A percentile compares a stretch with the other conserved stretches of the same genome.
These are phyloP conservation scores for Silurus asotus DNA, from an alignment of 2,113 vertebrate species.

Conservation along the genomic window DNA sequence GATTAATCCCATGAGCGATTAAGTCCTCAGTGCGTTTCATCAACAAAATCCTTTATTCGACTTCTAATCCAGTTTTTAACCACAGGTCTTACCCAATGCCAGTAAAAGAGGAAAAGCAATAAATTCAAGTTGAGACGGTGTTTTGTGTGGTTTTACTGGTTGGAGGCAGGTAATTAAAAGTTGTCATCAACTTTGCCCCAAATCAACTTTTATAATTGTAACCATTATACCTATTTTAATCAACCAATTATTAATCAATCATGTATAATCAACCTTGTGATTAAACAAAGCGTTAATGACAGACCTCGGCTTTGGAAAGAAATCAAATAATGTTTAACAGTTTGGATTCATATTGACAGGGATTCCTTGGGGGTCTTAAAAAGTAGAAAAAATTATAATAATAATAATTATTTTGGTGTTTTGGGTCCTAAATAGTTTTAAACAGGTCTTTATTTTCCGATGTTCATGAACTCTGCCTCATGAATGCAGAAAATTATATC, in stretches of 20 bases:
- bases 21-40: neutral
- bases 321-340: neutral
- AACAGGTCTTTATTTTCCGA: too few relatives aligned
- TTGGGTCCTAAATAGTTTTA: too few relatives aligned
- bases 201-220: too few relatives aligned
- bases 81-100: neutral
- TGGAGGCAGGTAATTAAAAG: neutral
- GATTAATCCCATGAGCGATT: constrained; percentile 1
- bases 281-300: neutral
- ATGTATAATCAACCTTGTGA: neutral
- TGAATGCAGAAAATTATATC: too few relatives aligned
- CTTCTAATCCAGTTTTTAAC: constrained; percentile 21
- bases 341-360: neutral
- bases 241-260: too few relatives aligned
- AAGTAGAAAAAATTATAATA: too few relatives aligned
- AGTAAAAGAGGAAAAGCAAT: neutral
- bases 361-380: too few relatives aligned
- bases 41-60: neutral
- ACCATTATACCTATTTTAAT: too few relatives aligned
- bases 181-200: neutral
- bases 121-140: neutral
- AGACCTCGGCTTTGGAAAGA: neutral
- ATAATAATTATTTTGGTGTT: too few relatives aligned
- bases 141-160: neutral
- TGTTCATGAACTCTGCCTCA: too few relatives aligned